phyloP scores from a whole-genome alignment of 2,797 vertebrate species.

The Falco peregrinus region DNA sequence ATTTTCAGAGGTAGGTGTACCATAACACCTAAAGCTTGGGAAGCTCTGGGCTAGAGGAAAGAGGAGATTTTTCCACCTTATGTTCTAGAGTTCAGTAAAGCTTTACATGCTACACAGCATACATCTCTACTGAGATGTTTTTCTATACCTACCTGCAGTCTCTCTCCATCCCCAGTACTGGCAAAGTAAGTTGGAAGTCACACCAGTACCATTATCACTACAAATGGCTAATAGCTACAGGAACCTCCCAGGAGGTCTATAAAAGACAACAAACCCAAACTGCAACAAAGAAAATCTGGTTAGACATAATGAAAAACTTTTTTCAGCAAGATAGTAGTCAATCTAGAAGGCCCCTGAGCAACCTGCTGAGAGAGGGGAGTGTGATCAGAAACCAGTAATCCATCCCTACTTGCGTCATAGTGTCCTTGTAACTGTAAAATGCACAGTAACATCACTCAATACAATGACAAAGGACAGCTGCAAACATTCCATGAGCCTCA shows the following conservation, averaged over 20 bases:
- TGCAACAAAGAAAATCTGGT: neutral
- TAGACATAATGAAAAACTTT: neutral
- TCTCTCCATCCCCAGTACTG: neutral
- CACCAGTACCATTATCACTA: neutral
- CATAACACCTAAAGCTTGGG: neutral
- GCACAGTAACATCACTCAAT: neutral
- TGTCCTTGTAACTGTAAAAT: neutral
- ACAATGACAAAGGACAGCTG: neutral
- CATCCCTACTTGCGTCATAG: neutral
- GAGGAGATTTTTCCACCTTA: neutral
- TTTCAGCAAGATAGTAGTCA: neutral
- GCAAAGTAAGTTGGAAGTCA: neutral
- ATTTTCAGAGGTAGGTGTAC: conserved; percentile 31
- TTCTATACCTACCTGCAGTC: neutral
- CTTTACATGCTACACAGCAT: neutral
- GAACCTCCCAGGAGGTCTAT: neutral
- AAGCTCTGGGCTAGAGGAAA: conserved; percentile 25
- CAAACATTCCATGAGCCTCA: neutral
- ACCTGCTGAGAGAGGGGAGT: neutral
- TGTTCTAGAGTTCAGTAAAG: neutral
- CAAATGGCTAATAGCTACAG: neutral
- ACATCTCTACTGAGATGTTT: neutral
- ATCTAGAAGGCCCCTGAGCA: neutral
- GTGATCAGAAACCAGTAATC: neutral
- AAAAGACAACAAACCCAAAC: neutral